Evolutionary conservation across 2,113 vertebrate genomes (phyloP).

Genomic region (Thomomys bottae): DNA sequence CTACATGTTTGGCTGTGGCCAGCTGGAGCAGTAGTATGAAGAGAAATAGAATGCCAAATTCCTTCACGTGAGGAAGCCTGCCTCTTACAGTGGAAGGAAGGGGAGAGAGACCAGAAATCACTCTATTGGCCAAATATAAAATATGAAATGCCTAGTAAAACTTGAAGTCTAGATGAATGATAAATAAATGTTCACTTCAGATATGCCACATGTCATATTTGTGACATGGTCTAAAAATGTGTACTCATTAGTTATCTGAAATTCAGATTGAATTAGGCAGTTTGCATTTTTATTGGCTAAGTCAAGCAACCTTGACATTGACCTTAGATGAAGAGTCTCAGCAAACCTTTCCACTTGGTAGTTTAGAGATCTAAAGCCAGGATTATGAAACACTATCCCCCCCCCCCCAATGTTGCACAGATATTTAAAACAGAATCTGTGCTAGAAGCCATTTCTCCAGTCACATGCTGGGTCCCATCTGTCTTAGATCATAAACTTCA

Average conservation of each 20-base stretch:
- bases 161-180: constrained; percentile 14
- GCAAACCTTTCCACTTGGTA: constrained; percentile 18
- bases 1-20: neutral
- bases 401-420: neutral
- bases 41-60: neutral
- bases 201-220: neutral
- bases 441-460: neutral
- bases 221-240: neutral
- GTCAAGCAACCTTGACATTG: neutral
- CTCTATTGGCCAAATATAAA: constrained; percentile 37
- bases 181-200: constrained; percentile 18
- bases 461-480: neutral
- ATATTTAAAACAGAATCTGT: constrained; percentile 20
- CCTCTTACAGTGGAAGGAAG: neutral
- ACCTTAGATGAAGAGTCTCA: neutral
- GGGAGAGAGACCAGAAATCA: neutral
- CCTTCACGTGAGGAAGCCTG: neutral
- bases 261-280: constrained; percentile 21
- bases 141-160: neutral
- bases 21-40: neutral
- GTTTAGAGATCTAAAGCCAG: neutral
- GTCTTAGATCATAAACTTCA: constrained; percentile 54
- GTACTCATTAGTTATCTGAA: constrained; percentile 16
- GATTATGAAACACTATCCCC: neutral
- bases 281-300: constrained; percentile 8